Base-by-base conservation (phyloP, 2,888 invertebrate species). In the Julus scandinavius region DNA sequence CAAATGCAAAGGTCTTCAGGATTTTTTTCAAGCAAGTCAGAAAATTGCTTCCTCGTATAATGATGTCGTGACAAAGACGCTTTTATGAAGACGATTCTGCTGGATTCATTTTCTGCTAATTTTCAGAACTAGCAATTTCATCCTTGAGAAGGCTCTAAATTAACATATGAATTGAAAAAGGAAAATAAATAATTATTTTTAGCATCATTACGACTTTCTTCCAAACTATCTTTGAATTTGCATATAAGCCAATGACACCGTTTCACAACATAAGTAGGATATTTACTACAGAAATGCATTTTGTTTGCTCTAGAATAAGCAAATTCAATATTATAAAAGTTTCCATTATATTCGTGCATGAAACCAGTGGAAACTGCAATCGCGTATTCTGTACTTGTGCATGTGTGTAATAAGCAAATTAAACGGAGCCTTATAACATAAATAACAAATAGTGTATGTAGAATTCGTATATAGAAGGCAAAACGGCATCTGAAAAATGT, bases 211-310 rank as follows among this genome's bases (percentile, higher is more conserved):
- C 80, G 2, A 38, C 80, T 80, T 38, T 38, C 13, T 80, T 38
- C 80, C 11, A 80, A 38, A 15, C 80, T 15, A 80, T 38, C 20
- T 45, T 85, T 85, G 45, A 20, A 49, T 85, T 85, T 50, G 45
- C 85, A 85, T n/a, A 40, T 85, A n/a, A n/a, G 50, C 17, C 45
- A 85, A 50, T 85, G 85, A 85, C 85, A 85, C 45, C 45, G 45
- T 85, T 85, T 85, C 50, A 85, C 11, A 85, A 85, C 50, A 85
- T 85, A 7, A 11, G 1, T n/a, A 9, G 29, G n/a, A 9, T 11
- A 72, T 72, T 2, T 50, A 2, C 50, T 72, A 29, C 11, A 38
- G 38, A 80, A 80, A 15, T 38, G 80, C 15, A n/a, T 3, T 54
- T 38, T 80, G 4, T 80, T 13, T 80, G 38, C 80, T 13, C 11